A percentile compares a stretch with the other conserved stretches of the same genome.
Conservation (phyloP, 2,888 invertebrate species). For the Drosophila rubida region DNA sequence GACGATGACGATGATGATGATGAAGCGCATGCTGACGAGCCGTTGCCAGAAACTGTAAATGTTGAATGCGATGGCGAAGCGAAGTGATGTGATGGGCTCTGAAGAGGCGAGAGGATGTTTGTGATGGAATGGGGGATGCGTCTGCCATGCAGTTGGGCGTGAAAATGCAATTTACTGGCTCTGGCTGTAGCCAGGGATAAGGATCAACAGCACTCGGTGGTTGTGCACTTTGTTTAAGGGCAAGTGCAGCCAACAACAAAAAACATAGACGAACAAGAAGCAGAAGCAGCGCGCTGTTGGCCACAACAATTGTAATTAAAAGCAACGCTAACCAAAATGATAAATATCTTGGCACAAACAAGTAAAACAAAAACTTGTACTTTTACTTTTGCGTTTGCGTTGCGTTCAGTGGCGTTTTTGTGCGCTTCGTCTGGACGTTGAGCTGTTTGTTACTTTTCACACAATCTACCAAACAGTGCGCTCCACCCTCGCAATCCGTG, state of each 20-base stretch:
- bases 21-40: conserved; percentile 31
- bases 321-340: conserved; percentile 62
- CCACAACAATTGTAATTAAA: conserved; percentile 78
- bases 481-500: background rate
- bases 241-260: conserved; percentile 30
- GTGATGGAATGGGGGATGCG: conserved; percentile 10
- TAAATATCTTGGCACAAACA: conserved; percentile 63
- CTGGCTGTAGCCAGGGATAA: conserved; percentile 12
- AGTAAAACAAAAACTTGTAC: conserved; percentile 40
- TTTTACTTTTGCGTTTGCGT: conserved; percentile 54
- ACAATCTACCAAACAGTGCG: conserved; percentile 20
- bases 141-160: conserved; percentile 68
- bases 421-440: conserved; percentile 47
- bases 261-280: background rate
- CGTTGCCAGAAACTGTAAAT: conserved; percentile 49
- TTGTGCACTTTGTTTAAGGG: conserved; percentile 19
- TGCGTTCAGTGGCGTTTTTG: conserved; percentile 44
- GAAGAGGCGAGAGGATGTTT: background rate
- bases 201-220: conserved; percentile 28
- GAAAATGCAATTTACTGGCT: conserved; percentile 76
- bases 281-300: conserved; percentile 22
- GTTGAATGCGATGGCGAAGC: conserved; percentile 54
- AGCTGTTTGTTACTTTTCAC: conserved; percentile 53
- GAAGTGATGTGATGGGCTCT: conserved; percentile 8
- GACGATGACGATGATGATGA: conserved; percentile 15